Conservation (phyloP, 2,113 vertebrate species). For the Upupa epops region DNA sequence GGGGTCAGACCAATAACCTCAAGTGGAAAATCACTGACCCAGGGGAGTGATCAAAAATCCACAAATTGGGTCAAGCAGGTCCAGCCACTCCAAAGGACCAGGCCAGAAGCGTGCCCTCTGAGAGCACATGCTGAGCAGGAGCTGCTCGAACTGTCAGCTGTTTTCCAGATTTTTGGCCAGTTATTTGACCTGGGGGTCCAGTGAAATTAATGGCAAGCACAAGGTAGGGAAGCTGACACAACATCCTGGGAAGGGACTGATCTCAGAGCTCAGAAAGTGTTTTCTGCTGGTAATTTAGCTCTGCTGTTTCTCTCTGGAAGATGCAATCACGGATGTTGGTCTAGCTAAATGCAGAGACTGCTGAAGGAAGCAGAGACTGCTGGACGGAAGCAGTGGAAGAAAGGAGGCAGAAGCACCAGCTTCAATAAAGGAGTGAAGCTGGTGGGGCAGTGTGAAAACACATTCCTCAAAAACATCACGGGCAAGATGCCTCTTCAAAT, state of each 20-base stretch:
- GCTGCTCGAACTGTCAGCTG: slow-evolving; percentile 22
- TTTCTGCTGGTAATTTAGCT: not conserved
- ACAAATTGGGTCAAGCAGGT: slow-evolving; percentile 62
- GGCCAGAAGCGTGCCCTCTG: slow-evolving; percentile 23
- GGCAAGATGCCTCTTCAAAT: not conserved
- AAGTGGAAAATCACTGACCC: slow-evolving; percentile 64
- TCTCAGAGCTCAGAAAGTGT: not conserved
- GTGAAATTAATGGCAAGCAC: slow-evolving; percentile 38
- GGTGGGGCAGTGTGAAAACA: not conserved
- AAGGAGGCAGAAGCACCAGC: not conserved
- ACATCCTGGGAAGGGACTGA: slow-evolving; percentile 4
- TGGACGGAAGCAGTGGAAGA: not conserved
- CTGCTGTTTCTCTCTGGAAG: not conserved
- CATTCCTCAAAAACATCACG: not conserved
- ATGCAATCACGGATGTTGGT: not conserved
- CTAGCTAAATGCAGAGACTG: not conserved
- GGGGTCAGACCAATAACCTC: slow-evolving; percentile 65
- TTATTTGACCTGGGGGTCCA: slow-evolving; percentile 50
- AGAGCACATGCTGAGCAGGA: slow-evolving; percentile 39
- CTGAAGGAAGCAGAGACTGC: not conserved
- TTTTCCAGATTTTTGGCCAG: slow-evolving; percentile 56
- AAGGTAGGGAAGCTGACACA: slow-evolving; percentile 40
- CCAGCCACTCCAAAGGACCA: slow-evolving; percentile 50
- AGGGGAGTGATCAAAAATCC: slow-evolving; percentile 61
- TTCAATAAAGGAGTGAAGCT: not conserved